A percentile compares a stretch with the other conserved stretches of the same genome.
These are phyloP conservation scores for Notothenia coriiceps DNA, from an alignment of 2,113 vertebrate species.

Conservation along the genomic window DNA sequence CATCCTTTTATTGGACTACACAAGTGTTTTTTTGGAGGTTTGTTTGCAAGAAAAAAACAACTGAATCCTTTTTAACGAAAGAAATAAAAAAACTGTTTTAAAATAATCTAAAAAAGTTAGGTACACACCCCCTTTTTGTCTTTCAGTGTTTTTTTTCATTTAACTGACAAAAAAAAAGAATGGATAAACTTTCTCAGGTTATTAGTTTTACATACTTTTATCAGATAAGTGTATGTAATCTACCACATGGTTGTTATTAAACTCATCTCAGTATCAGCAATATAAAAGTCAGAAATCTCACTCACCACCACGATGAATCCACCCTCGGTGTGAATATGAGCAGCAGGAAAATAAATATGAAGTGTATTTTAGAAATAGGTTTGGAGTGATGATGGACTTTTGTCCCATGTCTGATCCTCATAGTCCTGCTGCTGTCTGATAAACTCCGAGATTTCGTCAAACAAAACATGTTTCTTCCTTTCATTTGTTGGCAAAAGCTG, in stretches of 20 bases:
- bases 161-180: no score
- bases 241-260: neutral
- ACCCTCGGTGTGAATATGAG: conserved; percentile 91
- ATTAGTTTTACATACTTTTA: neutral
- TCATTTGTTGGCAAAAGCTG: conserved; percentile 66
- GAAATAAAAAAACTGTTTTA: neutral
- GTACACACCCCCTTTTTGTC: no score
- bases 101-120: neutral
- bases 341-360: conserved; percentile 86
- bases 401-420: conserved; percentile 77
- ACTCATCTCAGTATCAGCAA: neutral
- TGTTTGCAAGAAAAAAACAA: neutral
- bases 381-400: conserved; percentile 68
- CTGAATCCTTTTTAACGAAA: neutral
- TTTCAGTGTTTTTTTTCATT: no score
- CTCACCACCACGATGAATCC: conserved; percentile 97
- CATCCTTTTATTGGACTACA: neutral
- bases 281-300: neutral
- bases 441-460: conserved; percentile 71
- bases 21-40: neutral
- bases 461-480: conserved; percentile 67
- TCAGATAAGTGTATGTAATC: no score
- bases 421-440: conserved; percentile 67
- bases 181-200: neutral
- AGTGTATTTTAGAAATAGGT: conserved; percentile 79